Evolutionary conservation across 1,140 invertebrate species (phyloP), one percentile per base, ranked within the genome.

Genomic region (Coptotermes formosanus): DNA sequence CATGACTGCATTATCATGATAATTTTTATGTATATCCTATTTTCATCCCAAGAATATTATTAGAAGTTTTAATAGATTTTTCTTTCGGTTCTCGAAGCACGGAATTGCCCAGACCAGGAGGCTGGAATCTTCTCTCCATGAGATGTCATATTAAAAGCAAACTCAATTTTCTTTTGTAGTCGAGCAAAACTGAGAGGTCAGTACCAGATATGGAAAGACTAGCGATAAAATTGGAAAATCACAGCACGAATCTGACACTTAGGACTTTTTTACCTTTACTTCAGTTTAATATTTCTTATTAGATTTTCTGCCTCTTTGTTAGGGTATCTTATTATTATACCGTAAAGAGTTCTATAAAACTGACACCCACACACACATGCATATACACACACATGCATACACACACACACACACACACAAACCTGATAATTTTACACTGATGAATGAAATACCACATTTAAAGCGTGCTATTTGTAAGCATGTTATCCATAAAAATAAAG

Each of bases 21-120:
- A 75, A 75, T 75, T 64, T 75, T 4, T 75, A n/a, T 75, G n/a
- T 30, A 75, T 30, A 30, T 2, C 64, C 64, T 75, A 75, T 75
- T 75, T 64, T 75, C n/a, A 25, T 30, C 30, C 14, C 64, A 9
- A 30, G 64, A 75, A 75, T 75, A 75, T 75, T 75, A 75, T 75
- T 75, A 75, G n/a, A 75, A 75, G 64, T 75, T 75, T 75, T 75
- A 75, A 75, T 75, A 75, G 64, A 75, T 75, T 75, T 75, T 75
- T 75, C 64, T 75, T 30, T 30, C 64, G 25, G 9, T 75, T 30
- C 9, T 75, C 3, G 64, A 75, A n/a, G 64, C 3, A 30, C 64
- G 4, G 64, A 75, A 30, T 6, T 75, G 25, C n/a, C 14, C 11
- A n/a, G 25, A n/a, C 14, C 64, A n/a, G 64, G 0, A 75, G 25